These are phyloP conservation scores for Scaptomyza hsui DNA, from an alignment of 1,140 invertebrate species.

Conservation along the genomic window DNA sequence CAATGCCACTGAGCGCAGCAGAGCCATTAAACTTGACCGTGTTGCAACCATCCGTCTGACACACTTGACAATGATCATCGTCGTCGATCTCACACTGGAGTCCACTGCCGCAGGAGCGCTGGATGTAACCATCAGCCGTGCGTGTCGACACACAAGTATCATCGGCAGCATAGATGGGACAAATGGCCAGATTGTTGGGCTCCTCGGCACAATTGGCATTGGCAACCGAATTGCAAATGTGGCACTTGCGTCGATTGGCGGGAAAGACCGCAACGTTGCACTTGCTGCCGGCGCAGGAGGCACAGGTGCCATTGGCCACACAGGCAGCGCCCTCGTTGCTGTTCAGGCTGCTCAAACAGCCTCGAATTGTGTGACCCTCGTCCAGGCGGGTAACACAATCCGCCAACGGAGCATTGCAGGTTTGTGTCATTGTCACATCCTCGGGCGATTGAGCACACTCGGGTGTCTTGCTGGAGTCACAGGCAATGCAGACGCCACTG, in stretches of 20 bases:
- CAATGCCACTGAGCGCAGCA: constrained; percentile 37
- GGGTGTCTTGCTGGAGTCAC: constrained; percentile 63
- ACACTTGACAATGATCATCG: constrained; percentile 59
- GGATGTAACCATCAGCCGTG: constrained; percentile 23
- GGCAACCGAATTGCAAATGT: constrained; percentile 66
- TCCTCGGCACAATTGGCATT: constrained; percentile 39
- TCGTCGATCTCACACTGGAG: constrained; percentile 53
- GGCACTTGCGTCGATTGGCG: constrained; percentile 57
- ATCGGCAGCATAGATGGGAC: constrained; percentile 59
- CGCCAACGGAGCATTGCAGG: constrained; percentile 47
- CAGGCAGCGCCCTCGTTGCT: constrained; percentile 45
- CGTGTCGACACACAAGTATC: constrained; percentile 56
- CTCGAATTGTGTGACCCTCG: constrained; percentile 61
- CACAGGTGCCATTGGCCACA: constrained; percentile 57
- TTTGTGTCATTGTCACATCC: constrained; percentile 14
- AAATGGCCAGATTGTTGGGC: constrained; percentile 55
- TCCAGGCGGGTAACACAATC: constrained; percentile 59
- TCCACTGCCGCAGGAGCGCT: constrained; percentile 63
- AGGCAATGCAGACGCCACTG: constrained; percentile 52
- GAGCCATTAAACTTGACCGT: constrained; percentile 52
- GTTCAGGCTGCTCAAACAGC: constrained; percentile 53
- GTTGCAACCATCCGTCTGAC: constrained; percentile 69
- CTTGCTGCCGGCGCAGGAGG: constrained; percentile 56
- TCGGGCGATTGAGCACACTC: constrained; percentile 65
- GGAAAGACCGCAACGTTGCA: constrained; percentile 71